A percentile compares a stretch with the other conserved stretches of the same genome.
Conservation (phyloP, 2,888 invertebrate genomes). For the Craniophora ligustri region DNA sequence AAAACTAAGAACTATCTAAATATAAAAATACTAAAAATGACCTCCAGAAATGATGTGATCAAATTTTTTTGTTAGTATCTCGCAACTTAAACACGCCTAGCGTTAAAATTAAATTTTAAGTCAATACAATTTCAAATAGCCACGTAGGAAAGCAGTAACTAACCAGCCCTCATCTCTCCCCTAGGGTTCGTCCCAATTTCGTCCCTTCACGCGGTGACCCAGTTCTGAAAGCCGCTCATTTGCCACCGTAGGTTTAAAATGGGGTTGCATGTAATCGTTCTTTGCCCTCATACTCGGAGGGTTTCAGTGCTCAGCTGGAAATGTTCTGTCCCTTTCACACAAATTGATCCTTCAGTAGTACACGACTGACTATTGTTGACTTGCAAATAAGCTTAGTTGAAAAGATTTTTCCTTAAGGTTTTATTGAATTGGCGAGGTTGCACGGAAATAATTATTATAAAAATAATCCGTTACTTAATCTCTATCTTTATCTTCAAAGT, state of each 20-base stretch:
- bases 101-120: constrained; percentile 48
- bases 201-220: constrained; percentile 84
- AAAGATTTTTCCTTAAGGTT: constrained; percentile 2
- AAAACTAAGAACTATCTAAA: too few species aligned
- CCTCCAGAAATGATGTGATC: too few species aligned
- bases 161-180: constrained; percentile 70
- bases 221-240: constrained; percentile 83
- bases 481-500: too few species aligned
- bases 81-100: constrained; percentile 29
- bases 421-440: constrained; percentile 1
- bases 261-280: constrained; percentile 82
- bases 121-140: constrained; percentile 60
- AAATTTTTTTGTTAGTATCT: too few species aligned
- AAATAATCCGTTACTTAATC: neutral
- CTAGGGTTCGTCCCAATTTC: constrained; percentile 83
- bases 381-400: constrained; percentile 22
- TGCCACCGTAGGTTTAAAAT: constrained; percentile 81
- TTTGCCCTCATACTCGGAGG: constrained; percentile 68
- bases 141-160: constrained; percentile 61
- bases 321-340: constrained; percentile 60
- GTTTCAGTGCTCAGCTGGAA: constrained; percentile 57
- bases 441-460: neutral
- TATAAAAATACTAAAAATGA: too few species aligned
- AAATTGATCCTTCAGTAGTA: constrained; percentile 39
- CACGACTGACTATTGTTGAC: constrained; percentile 30